Percentiles rank a stretch among this genome's conserved stretches.
These are phyloP conservation scores for Popillia japonica DNA, from an alignment of 1,140 invertebrate genomes.

Conservation along the genomic window DNA sequence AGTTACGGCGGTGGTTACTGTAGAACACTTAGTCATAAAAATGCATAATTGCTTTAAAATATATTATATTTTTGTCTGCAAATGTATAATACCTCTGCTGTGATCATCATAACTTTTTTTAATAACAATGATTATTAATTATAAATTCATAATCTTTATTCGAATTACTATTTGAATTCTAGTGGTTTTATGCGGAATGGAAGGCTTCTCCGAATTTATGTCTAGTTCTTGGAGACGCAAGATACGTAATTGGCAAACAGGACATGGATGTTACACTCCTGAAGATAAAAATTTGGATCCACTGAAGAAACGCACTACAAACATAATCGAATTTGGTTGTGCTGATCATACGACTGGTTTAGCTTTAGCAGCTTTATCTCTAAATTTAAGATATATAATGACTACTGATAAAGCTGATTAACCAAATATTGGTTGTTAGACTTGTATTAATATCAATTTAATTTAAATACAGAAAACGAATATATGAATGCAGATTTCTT, in stretches of 20 bases:
- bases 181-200: constrained; percentile 53
- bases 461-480: too few species aligned
- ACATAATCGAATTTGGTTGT: constrained; percentile 51
- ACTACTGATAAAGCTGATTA: not conserved
- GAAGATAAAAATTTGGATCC: constrained; percentile 15
- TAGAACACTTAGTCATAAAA: too few species aligned
- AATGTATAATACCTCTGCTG: too few species aligned
- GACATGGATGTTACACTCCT: constrained; percentile 48
- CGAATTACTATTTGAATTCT: not conserved
- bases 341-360: constrained; percentile 54
- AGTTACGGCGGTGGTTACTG: too few species aligned
- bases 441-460: too few species aligned
- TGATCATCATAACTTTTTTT: not conserved
- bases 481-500: too few species aligned
- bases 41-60: too few species aligned
- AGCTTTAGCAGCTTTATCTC: constrained; percentile 48
- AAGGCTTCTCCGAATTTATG: constrained; percentile 52
- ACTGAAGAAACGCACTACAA: constrained; percentile 45
- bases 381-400: constrained; percentile 42
- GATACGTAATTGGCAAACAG: constrained; percentile 49
- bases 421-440: too few species aligned
- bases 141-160: too few species aligned
- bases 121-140: not conserved
- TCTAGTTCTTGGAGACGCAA: constrained; percentile 45
- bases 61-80: too few species aligned